phyloP scores from a whole-genome alignment of 2,113 vertebrate genomes.

The Stomatorhinus ivindoensis region DNA sequence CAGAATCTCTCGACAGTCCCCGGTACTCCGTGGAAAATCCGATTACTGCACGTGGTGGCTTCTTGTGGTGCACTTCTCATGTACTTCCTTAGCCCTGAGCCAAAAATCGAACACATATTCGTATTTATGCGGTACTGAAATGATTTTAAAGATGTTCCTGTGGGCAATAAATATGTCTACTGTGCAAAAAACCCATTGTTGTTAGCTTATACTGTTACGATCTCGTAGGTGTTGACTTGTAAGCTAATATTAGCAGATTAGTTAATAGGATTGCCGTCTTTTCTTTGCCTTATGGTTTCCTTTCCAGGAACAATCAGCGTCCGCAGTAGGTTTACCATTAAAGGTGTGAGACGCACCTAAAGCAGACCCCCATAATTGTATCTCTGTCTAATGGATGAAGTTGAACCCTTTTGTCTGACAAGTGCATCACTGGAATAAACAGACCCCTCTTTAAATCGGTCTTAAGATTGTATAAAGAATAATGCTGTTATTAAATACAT shows the following conservation, averaged over 20 bases:
- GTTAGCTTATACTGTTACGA: not conserved
- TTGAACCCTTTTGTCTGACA: not conserved
- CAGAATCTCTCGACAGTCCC: constrained; percentile 37
- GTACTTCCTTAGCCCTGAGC: constrained; percentile 36
- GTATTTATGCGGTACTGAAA: not conserved
- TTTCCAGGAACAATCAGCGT: not conserved
- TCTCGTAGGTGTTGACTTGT: not conserved
- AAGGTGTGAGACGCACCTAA: not conserved
- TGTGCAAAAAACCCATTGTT: not conserved
- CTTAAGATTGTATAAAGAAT: not conserved
- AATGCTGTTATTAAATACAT: not conserved
- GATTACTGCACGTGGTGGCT: constrained; percentile 56
- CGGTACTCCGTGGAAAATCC: constrained; percentile 59
- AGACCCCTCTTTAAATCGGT: not conserved
- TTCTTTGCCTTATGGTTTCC: not conserved
- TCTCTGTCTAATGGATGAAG: not conserved
- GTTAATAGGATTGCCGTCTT: not conserved
- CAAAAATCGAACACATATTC: constrained; percentile 36
- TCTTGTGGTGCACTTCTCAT: constrained; percentile 43
- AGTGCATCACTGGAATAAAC: not conserved
- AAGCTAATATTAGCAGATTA: not conserved
- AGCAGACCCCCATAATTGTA: not conserved
- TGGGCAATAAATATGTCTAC: not conserved
- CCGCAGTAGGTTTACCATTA: not conserved
- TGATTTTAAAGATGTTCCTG: not conserved